phyloP scores from a whole-genome alignment of 2,888 invertebrate species.

The Drosophila diplacantha region DNA sequence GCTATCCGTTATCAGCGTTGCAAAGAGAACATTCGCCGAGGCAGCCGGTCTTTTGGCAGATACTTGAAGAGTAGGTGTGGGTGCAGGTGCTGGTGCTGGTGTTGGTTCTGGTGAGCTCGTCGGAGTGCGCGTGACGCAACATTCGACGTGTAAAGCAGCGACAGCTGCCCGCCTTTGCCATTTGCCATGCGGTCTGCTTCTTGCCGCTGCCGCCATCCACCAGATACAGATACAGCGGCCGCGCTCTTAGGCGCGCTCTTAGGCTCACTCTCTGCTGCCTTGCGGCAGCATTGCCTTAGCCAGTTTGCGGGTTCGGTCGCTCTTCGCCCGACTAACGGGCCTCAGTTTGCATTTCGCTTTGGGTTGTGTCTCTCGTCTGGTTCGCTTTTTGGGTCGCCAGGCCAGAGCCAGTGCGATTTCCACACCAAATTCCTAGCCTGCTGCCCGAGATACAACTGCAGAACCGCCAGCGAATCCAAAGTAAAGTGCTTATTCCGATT shows the following conservation, averaged over 20 bases:
- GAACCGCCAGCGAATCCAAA: conserved; percentile 29
- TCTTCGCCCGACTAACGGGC: conserved; percentile 37
- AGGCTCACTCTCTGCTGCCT: conserved; percentile 1
- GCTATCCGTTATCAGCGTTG: conserved; percentile 14
- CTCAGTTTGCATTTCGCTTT: conserved; percentile 76
- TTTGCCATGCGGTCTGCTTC: conserved; percentile 54
- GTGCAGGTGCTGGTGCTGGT: conserved; percentile 8
- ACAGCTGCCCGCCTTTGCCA: conserved; percentile 28
- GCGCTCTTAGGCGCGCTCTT: conserved; percentile 19
- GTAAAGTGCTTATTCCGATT: conserved; percentile 36
- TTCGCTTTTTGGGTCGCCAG: conserved; percentile 68
- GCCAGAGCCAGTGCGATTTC: conserved; percentile 49
- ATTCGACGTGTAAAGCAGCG: conserved; percentile 45
- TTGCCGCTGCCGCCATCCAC: conserved; percentile 53
- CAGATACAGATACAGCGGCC: conserved; percentile 52
- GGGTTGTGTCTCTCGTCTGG: conserved; percentile 73
- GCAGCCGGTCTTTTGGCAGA: conserved; percentile 61
- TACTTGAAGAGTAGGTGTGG: conserved; percentile 10
- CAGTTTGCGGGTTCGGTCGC: conserved; percentile 59
- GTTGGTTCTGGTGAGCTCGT: conserved; percentile 23
- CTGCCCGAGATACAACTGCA: conserved; percentile 34
- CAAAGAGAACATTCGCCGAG: conserved; percentile 7
- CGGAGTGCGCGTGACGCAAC: conserved; percentile 60
- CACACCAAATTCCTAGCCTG: conserved; percentile 43
- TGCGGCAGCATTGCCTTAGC: conserved; percentile 2